Percentiles rank a stretch among this genome's conserved stretches.
Evolutionary conservation across 1,140 invertebrate species (phyloP).

Genomic region (Ephestia elutella): DNA sequence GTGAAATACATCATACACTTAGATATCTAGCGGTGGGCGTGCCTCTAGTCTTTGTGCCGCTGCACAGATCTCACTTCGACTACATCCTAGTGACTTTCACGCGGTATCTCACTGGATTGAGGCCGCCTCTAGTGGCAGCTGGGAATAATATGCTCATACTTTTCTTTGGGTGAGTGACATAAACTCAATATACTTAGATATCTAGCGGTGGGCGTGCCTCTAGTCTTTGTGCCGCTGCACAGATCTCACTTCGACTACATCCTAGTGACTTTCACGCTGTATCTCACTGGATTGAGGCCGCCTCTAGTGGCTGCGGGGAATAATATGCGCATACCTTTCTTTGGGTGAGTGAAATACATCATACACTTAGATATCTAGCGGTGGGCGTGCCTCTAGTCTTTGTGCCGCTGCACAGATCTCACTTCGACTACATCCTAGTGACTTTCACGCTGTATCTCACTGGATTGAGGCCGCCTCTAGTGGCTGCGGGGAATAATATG

Average conservation of each 20-base stretch:
- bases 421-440: neutral
- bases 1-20: too few relatives aligned
- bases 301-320: conserved; percentile 95
- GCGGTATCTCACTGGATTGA: neutral
- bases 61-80: neutral
- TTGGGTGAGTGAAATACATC: conserved; percentile 79
- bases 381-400: neutral
- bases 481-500: too few relatives aligned
- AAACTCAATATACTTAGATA: too few relatives aligned
- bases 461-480: neutral
- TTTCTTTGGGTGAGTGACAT: too few relatives aligned
- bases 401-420: neutral
- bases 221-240: conserved; percentile 94
- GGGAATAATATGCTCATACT: too few relatives aligned
- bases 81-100: conserved; percentile 2
- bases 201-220: conserved; percentile 79
- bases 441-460: conserved; percentile 2
- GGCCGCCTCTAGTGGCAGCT: neutral
- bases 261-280: conserved; percentile 90
- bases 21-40: too few relatives aligned
- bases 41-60: neutral
- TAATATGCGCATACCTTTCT: conserved; percentile 93
- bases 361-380: neutral
- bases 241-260: conserved; percentile 93
- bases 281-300: conserved; percentile 86